Conservation (phyloP, 2,888 invertebrate species). For the Drepana falcataria region DNA sequence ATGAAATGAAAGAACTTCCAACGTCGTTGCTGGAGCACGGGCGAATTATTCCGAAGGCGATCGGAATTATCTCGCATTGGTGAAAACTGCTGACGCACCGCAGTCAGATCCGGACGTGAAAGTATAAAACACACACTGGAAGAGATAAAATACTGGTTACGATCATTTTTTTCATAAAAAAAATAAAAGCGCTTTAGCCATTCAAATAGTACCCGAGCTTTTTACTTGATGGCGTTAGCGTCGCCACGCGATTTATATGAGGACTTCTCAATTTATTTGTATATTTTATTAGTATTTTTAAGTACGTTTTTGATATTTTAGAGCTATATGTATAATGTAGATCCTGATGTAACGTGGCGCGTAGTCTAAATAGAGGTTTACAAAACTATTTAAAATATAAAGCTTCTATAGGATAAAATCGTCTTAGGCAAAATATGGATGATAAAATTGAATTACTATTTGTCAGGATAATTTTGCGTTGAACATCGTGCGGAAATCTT, state of each 20-base stretch:
- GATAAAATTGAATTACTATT: too few relatives aligned
- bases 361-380: too few relatives aligned
- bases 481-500: too few relatives aligned
- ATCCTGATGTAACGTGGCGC: too few relatives aligned
- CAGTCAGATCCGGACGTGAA: slow-evolving; percentile 21
- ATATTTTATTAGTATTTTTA: too few relatives aligned
- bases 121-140: slow-evolving; percentile 16
- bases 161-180: background rate
- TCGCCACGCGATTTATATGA: background rate
- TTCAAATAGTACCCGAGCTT: slow-evolving; percentile 17
- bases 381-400: too few relatives aligned
- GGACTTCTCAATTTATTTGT: too few relatives aligned
- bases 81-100: slow-evolving; percentile 59
- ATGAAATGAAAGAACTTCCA: slow-evolving; percentile 25
- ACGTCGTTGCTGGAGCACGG: slow-evolving; percentile 40
- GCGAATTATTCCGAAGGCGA: slow-evolving; percentile 42
- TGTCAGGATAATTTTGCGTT: too few relatives aligned
- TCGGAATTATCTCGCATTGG: slow-evolving; percentile 64
- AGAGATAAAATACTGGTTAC: background rate
- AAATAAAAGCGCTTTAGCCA: background rate
- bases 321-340: too few relatives aligned
- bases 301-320: too few relatives aligned
- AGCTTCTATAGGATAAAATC: too few relatives aligned
- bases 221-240: background rate
- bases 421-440: too few relatives aligned